Evolutionary conservation across 2,113 vertebrate species (phyloP), one percentile per base, ranked within the genome.

Genomic region (Steatornis caripensis): DNA sequence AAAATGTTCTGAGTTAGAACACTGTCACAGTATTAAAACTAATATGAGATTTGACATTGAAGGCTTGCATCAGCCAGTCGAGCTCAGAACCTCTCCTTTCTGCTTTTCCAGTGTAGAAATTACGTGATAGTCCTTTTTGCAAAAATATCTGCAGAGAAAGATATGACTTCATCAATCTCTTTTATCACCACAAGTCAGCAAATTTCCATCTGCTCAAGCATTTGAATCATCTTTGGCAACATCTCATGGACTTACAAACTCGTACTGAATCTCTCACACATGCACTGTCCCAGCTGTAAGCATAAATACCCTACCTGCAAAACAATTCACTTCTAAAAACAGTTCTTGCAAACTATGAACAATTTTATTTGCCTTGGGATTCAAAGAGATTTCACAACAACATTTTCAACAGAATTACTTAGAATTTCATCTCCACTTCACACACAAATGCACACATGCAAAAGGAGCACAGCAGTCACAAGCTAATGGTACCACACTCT

Each of bases 191-290:
- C 11, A 87, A 92, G 49, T 87, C 92, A 96, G 89, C 71, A 74
- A 43, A 92, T 76, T 86, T 82, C 81, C 84, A 90, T 88, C 84
- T 97, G 75, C 29, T 89, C 29, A 90, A 90, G 68, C 48, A 64
- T 75, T 78, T 93, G 66, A 91, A 93, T 94, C 37, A 96, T 86
- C 76, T 96, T 70, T 90, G 69, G 94, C 84, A 92, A 80, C 26
- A 78, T 9, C 2, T 49, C 64, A 26, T 1, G 24, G 89, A 72
- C 60, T 77, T 90, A 70, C 6, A 66, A 81, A 62, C 74, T 90
- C 34, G 7, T n/a, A 39, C 49, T 69, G 61, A 61, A 71, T 66
- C 55, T 84, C 60, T 87, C 65, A 76, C 29, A 54, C 39, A 68
- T 6, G 22, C 39, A 30, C 49, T 39, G 53, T 29, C 46, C 60